Percentiles rank a stretch among this genome's conserved stretches.
Evolutionary conservation across 1,140 invertebrate species (phyloP).

Genomic region (Drosophila nannoptera): DNA sequence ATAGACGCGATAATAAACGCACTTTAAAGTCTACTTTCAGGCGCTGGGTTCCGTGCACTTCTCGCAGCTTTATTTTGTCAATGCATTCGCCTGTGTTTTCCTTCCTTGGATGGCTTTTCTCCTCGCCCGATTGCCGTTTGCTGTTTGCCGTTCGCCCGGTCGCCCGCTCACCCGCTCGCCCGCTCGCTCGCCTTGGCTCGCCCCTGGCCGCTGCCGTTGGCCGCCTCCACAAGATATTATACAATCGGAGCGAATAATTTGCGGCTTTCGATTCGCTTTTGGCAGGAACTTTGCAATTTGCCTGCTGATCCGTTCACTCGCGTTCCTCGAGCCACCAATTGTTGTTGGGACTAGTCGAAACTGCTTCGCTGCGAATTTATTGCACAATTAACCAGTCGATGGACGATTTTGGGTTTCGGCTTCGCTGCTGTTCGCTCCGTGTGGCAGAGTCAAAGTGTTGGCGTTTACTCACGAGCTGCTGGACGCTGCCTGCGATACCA

Average conservation of each 20-base stretch:
- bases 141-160: background rate
- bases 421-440: conserved; percentile 56
- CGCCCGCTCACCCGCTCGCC: background rate
- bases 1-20: conserved; percentile 51
- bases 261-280: conserved; percentile 21
- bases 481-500: conserved; percentile 60
- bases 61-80: conserved; percentile 17
- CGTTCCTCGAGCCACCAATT: conserved; percentile 19
- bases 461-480: conserved; percentile 73
- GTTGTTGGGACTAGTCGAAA: background rate
- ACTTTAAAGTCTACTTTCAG: conserved; percentile 26
- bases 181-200: conserved; percentile 1
- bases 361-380: conserved; percentile 46
- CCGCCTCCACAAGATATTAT: conserved; percentile 59
- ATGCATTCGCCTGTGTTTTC: background rate
- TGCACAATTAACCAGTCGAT: conserved; percentile 52
- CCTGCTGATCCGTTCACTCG: conserved; percentile 35
- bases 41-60: conserved; percentile 1
- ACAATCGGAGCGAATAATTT: conserved; percentile 51
- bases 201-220: conserved; percentile 62
- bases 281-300: background rate
- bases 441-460: conserved; percentile 72
- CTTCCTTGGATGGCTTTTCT: conserved; percentile 3
- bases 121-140: conserved; percentile 11
- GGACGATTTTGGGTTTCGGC: conserved; percentile 26